These are phyloP conservation scores for Axis porcinus DNA, from an alignment of 2,113 vertebrate species.

Conservation along the genomic window DNA sequence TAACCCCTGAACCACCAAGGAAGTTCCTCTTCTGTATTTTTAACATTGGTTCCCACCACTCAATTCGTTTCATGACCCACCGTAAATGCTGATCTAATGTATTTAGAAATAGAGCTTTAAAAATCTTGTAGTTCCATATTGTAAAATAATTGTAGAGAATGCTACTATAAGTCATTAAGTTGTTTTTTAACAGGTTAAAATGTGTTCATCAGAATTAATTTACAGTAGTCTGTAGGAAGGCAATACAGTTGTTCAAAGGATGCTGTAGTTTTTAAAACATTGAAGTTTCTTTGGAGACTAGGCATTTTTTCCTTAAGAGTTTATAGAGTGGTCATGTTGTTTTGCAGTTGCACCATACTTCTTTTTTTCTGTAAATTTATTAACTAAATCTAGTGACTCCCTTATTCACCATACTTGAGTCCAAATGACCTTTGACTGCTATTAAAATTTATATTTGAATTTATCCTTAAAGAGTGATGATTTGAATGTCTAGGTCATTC, in stretches of 20 bases:
- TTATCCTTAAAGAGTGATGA: background rate
- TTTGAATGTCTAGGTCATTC: background rate
- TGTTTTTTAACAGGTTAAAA: background rate
- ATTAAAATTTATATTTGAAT: background rate
- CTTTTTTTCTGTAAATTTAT: background rate
- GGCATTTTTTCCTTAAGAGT: background rate
- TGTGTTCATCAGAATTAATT: background rate
- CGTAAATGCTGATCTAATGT: background rate
- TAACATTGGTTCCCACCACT: background rate
- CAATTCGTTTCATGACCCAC: background rate
- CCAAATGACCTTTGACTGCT: background rate
- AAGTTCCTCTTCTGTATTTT: background rate
- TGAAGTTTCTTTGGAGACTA: background rate
- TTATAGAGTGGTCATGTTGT: background rate
- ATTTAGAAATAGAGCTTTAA: background rate
- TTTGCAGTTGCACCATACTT: background rate
- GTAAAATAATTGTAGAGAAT: background rate
- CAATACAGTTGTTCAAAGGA: background rate
- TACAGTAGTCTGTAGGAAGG: background rate
- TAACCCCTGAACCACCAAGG: background rate
- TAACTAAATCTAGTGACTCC: background rate
- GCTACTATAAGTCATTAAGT: background rate
- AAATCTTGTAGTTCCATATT: background rate
- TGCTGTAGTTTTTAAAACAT: background rate
- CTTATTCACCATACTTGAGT: background rate